phyloP scores from a whole-genome alignment of 2,113 vertebrate species.

The Sporophila hypoxantha region DNA sequence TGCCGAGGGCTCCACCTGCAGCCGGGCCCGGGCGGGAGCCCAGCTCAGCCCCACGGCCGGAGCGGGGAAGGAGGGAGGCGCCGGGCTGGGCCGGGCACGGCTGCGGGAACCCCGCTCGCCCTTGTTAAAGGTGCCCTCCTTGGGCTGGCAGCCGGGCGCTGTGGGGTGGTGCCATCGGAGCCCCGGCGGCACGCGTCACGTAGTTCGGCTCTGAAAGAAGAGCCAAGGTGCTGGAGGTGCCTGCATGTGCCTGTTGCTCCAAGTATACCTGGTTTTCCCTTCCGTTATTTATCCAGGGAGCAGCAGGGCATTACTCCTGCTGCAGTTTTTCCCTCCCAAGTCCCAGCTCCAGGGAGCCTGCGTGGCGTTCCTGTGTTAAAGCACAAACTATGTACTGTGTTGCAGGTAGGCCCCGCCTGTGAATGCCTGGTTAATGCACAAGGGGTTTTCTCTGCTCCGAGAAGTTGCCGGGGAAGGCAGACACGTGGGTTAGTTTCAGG shows the following conservation, averaged over 20 bases:
- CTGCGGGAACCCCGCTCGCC: background rate
- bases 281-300: accelerated
- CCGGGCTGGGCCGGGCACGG: background rate
- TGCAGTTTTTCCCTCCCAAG: no score
- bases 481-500: background rate
- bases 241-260: background rate
- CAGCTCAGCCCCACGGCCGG: accelerated
- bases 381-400: accelerated
- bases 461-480: background rate
- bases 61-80: no score
- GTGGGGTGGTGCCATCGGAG: accelerated
- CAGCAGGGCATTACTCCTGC: accelerated
- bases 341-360: background rate
- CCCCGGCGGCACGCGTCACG: accelerated
- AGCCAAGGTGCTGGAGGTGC: accelerated
- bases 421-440: background rate
- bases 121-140: no score
- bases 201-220: background rate
- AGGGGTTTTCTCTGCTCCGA: accelerated
- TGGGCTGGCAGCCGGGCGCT: background rate
- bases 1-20: background rate
- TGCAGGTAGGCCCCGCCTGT: background rate
- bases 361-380: accelerated
- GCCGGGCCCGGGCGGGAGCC: background rate
- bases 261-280: accelerated